Conservation (phyloP, 2,888 invertebrate species). For the Caradrina kadenii region DNA sequence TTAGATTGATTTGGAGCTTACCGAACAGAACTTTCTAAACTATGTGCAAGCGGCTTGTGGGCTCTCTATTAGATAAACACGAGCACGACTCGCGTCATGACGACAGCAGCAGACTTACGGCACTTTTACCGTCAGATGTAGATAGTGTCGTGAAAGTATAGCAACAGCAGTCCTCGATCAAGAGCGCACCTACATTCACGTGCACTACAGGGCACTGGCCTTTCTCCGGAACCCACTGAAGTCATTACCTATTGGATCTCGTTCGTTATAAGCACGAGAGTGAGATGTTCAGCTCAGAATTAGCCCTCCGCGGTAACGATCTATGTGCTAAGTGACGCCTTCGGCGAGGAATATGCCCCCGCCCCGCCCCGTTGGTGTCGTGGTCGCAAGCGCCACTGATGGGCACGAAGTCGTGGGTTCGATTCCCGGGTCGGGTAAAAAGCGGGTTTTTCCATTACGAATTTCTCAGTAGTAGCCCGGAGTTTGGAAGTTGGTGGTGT, state of each 20-base stretch:
- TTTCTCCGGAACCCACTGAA: conserved; percentile 23
- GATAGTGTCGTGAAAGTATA: conserved; percentile 47
- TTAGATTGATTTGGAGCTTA: conserved; percentile 11
- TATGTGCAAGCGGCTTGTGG: conserved; percentile 8
- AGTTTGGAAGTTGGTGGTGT: too few relatives aligned
- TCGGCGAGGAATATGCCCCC: too few relatives aligned
- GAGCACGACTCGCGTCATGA: conserved; percentile 17
- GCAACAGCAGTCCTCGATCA: conserved; percentile 24
- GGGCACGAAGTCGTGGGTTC: too few relatives aligned
- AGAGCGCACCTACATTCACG: not conserved
- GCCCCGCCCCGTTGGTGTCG: too few relatives aligned
- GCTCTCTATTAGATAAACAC: conserved; percentile 12
- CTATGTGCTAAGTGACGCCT: too few relatives aligned
- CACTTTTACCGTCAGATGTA: conserved; percentile 16
- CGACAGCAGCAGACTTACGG: conserved; percentile 20
- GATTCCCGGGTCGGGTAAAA: too few relatives aligned
- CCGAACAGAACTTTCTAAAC: conserved; percentile 46
- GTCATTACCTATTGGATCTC: not conserved
- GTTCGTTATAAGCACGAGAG: not conserved
- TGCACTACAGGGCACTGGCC: conserved; percentile 10
- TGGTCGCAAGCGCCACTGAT: too few relatives aligned
- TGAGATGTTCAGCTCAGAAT: not conserved
- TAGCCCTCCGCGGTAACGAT: too few relatives aligned
- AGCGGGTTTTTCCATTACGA: too few relatives aligned
- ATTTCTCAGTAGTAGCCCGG: too few relatives aligned